These are phyloP conservation scores for Eulemur albifrons DNA, from an alignment of 2,797 vertebrate species.

Conservation along the genomic window DNA sequence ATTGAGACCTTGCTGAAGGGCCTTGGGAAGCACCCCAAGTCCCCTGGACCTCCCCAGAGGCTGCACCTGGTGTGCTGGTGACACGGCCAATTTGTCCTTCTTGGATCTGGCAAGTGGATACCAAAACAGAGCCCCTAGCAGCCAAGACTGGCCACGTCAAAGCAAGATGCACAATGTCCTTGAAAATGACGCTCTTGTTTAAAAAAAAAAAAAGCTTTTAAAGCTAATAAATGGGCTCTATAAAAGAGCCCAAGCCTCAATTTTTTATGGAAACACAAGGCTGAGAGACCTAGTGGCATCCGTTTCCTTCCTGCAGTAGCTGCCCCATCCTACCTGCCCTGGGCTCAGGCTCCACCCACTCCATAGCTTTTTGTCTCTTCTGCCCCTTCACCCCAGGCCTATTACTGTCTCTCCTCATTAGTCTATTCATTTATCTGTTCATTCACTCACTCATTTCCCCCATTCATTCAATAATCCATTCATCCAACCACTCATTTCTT, in stretches of 20 bases:
- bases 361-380: background rate
- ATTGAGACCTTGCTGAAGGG: background rate
- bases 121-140: background rate
- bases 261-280: background rate
- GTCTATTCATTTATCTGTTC: background rate
- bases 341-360: background rate
- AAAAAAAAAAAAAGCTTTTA: background rate
- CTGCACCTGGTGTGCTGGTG: background rate
- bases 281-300: background rate
- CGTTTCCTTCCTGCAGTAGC: background rate
- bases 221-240: background rate
- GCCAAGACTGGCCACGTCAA: background rate
- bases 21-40: background rate
- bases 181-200: background rate
- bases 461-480: background rate
- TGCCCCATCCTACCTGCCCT: background rate
- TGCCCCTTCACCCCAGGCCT: background rate
- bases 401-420: background rate
- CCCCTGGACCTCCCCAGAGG: background rate
- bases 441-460: background rate
- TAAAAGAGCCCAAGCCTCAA: background rate
- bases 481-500: constrained; percentile 28
- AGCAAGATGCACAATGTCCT: background rate
- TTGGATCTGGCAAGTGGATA: background rate
- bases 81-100: background rate